Evolutionary conservation across 2,888 invertebrate genomes (phyloP).

Genomic region (Idaea biselata): DNA sequence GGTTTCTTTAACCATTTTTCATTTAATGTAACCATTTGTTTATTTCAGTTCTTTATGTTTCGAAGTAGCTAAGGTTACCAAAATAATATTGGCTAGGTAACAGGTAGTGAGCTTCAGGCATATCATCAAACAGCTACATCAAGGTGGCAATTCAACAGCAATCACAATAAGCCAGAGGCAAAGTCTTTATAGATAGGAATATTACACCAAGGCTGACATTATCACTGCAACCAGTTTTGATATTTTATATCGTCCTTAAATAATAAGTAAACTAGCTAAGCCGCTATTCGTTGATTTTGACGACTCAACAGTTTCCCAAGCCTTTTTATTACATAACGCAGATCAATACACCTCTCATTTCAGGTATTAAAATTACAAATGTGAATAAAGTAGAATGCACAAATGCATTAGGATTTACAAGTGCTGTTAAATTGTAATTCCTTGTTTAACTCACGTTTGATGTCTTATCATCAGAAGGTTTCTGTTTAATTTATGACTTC

Average conservation of each 20-base stretch:
- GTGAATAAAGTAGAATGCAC: not conserved
- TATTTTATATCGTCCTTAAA: conserved; percentile 18
- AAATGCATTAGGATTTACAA: not conserved
- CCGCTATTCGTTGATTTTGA: not conserved
- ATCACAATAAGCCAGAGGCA: conserved; percentile 27
- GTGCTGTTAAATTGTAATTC: conserved; percentile 22
- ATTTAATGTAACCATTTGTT: no score
- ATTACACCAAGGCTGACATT: conserved; percentile 32
- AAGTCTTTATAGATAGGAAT: conserved; percentile 27
- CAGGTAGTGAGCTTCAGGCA: conserved; percentile 17
- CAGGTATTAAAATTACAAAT: not conserved
- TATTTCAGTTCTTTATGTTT: not conserved
- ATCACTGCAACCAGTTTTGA: conserved; percentile 31
- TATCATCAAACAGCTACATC: conserved; percentile 27
- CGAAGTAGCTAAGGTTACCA: not conserved
- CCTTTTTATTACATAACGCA: not conserved
- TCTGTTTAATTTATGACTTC: conserved; percentile 59
- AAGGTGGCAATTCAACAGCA: conserved; percentile 23
- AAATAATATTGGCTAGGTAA: not conserved
- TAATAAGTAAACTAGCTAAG: not conserved
- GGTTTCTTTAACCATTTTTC: no score
- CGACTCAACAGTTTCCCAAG: not conserved
- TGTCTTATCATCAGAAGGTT: conserved; percentile 25
- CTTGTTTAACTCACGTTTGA: conserved; percentile 43
- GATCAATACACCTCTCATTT: not conserved